Percentiles rank a stretch among this genome's conserved stretches.
These are phyloP conservation scores for Pampus argenteus DNA, from an alignment of 2,797 vertebrate genomes.

Conservation along the genomic window DNA sequence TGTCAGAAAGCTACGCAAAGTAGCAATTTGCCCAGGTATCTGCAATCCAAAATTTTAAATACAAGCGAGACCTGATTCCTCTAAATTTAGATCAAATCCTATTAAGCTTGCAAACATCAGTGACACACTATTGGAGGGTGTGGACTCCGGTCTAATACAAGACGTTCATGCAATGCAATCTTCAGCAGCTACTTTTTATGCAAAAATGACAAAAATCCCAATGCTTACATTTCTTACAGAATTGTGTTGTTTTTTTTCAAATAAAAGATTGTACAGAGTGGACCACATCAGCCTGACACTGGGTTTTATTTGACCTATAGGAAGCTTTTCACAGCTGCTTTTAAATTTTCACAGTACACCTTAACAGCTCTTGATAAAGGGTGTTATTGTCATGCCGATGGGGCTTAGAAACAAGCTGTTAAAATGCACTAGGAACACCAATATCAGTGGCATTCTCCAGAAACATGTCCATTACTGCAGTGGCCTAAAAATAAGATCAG, in stretches of 20 bases:
- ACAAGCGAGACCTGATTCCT: slow-evolving; percentile 69
- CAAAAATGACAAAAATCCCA: background rate
- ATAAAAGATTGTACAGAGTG: slow-evolving; percentile 32
- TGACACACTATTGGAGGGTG: slow-evolving; percentile 65
- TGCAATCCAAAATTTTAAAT: slow-evolving; percentile 76
- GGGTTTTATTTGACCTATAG: slow-evolving; percentile 68
- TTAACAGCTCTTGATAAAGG: slow-evolving; percentile 72
- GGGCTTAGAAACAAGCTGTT: slow-evolving; percentile 69
- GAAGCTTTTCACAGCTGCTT: slow-evolving; percentile 74
- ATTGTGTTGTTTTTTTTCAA: slow-evolving; percentile 17
- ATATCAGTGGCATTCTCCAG: slow-evolving; percentile 44
- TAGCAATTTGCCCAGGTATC: slow-evolving; percentile 82
- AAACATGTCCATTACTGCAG: slow-evolving; percentile 48
- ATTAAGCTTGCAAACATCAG: slow-evolving; percentile 78
- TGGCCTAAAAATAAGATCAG: slow-evolving; percentile 22
- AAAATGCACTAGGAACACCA: slow-evolving; percentile 63
- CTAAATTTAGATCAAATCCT: slow-evolving; percentile 85
- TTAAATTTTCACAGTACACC: slow-evolving; percentile 67
- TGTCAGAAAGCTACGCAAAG: slow-evolving; percentile 79
- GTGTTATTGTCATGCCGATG: slow-evolving; percentile 57
- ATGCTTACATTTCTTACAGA: background rate
- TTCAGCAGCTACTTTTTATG: slow-evolving; percentile 32
- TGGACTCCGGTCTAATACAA: slow-evolving; percentile 46
- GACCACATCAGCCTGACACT: slow-evolving; percentile 39
- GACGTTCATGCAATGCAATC: slow-evolving; percentile 36